phyloP scores from a whole-genome alignment of 2,888 invertebrate genomes.

The Drosophila quinaria region DNA sequence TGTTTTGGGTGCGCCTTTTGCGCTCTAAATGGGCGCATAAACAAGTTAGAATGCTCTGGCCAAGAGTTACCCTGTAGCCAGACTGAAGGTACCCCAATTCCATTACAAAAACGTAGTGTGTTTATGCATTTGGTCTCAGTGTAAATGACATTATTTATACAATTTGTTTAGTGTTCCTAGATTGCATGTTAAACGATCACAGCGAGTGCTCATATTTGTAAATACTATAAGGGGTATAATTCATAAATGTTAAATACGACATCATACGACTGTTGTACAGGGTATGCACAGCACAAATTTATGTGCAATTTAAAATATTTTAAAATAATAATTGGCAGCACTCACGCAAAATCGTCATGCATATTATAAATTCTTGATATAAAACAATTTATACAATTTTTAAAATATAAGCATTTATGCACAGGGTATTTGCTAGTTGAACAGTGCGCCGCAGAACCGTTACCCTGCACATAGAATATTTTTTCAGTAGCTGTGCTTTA shows the following conservation, averaged over 20 bases:
- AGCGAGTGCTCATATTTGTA: not conserved
- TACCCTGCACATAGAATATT: not conserved
- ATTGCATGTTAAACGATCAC: slow-evolving; percentile 1
- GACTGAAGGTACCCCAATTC: slow-evolving; percentile 15
- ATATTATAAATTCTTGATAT: not conserved
- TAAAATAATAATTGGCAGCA: slow-evolving; percentile 5
- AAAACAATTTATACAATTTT: too few relatives aligned
- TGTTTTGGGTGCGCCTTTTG: slow-evolving; percentile 74
- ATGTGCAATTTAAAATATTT: not conserved
- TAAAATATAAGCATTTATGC: too few relatives aligned
- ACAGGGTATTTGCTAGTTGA: slow-evolving; percentile 5
- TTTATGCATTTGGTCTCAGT: slow-evolving; percentile 15
- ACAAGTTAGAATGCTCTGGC: slow-evolving; percentile 32
- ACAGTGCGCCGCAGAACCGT: not conserved
- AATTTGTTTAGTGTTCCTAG: slow-evolving; percentile 7
- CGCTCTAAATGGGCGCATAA: slow-evolving; percentile 56
- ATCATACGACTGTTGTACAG: not conserved
- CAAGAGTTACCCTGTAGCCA: slow-evolving; percentile 27
- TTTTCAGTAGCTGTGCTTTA: slow-evolving; percentile 15
- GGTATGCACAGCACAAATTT: not conserved
- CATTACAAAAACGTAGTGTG: slow-evolving; percentile 12
- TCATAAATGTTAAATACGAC: not conserved
- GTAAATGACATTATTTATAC: slow-evolving; percentile 13
- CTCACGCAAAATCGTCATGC: slow-evolving; percentile 5
- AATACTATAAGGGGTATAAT: not conserved